Conservation (phyloP, 1,140 invertebrate genomes). For the Temnothorax longispinosus region DNA sequence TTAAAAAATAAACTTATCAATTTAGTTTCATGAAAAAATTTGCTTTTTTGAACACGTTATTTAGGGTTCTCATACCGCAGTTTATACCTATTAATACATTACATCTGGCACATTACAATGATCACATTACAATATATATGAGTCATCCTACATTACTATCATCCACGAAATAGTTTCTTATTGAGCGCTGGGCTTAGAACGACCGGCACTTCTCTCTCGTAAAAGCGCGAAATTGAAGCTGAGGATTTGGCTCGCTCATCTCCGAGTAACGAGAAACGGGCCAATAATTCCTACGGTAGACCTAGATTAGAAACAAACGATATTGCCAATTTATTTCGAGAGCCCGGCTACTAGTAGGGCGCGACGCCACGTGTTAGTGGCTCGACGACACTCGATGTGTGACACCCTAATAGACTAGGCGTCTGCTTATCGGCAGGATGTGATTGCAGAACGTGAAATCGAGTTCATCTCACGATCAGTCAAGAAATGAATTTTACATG, state of each 20-base stretch:
- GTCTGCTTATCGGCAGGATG: neutral
- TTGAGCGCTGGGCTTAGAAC: conserved; percentile 11
- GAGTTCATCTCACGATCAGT: neutral
- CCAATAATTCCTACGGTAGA: conserved; percentile 41
- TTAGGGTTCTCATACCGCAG: neutral
- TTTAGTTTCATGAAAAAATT: neutral
- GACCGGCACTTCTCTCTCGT: neutral
- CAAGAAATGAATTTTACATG: neutral
- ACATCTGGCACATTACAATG: conserved; percentile 8
- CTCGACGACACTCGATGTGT: neutral
- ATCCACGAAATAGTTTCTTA: conserved; percentile 6
- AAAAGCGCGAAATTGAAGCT: conserved; percentile 12
- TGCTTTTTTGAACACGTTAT: neutral
- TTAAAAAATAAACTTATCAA: neutral
- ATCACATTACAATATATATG: neutral
- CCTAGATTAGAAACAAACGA: conserved; percentile 45
- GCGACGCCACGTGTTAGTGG: conserved; percentile 8
- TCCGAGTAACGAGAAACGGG: conserved; percentile 41
- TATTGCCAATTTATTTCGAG: conserved; percentile 37
- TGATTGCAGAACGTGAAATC: neutral
- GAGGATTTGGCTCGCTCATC: conserved; percentile 31
- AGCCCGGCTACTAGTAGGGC: neutral
- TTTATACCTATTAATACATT: conserved; percentile 17
- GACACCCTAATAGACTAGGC: neutral
- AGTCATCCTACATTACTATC: conserved; percentile 24